Conservation (phyloP, 2,113 vertebrate species). For the Epinephelus moara region DNA sequence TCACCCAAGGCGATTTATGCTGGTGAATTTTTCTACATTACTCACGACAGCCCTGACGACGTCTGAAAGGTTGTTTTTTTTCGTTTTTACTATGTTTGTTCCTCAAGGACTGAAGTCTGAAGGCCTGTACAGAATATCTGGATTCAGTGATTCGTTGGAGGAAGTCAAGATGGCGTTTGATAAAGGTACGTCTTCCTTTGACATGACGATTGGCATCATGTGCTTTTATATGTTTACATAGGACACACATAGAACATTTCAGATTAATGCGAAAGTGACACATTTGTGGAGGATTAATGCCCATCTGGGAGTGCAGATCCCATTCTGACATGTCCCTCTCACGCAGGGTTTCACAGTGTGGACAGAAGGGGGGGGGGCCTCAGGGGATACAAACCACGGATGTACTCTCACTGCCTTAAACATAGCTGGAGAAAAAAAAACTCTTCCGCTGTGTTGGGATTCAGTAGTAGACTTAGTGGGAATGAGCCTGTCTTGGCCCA, state of each 20-base stretch:
- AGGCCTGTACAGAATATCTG: slow-evolving; percentile 82
- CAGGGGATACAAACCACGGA: slow-evolving; percentile 34
- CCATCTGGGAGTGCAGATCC: slow-evolving; percentile 49
- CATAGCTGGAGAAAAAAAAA: slow-evolving; percentile 28
- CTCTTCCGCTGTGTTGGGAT: slow-evolving; percentile 49
- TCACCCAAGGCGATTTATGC: slow-evolving; percentile 38
- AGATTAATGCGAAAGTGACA: slow-evolving; percentile 72
- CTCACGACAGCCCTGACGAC: slow-evolving; percentile 23
- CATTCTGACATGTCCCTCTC: slow-evolving; percentile 39
- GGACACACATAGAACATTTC: slow-evolving; percentile 12
- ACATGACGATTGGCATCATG: not conserved
- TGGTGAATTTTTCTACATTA: slow-evolving; percentile 50
- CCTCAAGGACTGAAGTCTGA: slow-evolving; percentile 79
- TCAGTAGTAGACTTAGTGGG: slow-evolving; percentile 56
- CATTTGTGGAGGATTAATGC: slow-evolving; percentile 65
- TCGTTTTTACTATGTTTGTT: slow-evolving; percentile 32
- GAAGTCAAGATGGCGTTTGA: slow-evolving; percentile 80
- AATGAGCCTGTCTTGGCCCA: slow-evolving; percentile 68
- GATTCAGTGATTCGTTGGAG: slow-evolving; percentile 80
- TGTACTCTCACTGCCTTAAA: slow-evolving; percentile 50
- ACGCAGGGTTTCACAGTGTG: slow-evolving; percentile 47
- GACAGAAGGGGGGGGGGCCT: slow-evolving; percentile 34
- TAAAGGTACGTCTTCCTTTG: slow-evolving; percentile 67
- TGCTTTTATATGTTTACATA: slow-evolving; percentile 42
- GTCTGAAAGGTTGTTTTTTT: slow-evolving; percentile 52